Base-by-base conservation (phyloP, 92 coral and sea anemone genomes). In the Heliopora coerulea region DNA sequence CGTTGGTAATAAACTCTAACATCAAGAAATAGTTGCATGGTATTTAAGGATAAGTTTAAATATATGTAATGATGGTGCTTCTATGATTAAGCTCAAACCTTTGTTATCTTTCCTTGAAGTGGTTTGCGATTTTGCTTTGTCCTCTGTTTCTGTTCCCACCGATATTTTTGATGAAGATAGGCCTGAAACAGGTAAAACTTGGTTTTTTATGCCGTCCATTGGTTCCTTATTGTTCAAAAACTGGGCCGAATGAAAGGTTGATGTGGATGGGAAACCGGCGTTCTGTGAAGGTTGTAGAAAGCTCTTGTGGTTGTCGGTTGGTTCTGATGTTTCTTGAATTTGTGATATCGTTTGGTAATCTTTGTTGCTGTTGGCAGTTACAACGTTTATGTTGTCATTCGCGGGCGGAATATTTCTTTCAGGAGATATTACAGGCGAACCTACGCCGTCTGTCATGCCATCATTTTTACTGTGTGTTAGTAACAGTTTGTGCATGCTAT, bases 401-500 rank as follows among this genome's bases (percentile, higher is more conserved):
- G 42, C 11, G 11, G 42, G 42, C 11, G 42, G 11, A 4, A 37
- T 37, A 37, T 4, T 37, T 4, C 42, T 4, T 4, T 37, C 42
- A 4, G 4, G 6, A 37, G 42, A 37, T 37, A 37, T 37, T 37
- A 4, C 11, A 4, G 42, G 42, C 42, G 42, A 37, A 11, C 11
- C 42, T 37, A 37, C 42, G 42, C 11, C 42, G 11, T 37, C 6
- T 37, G 6, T 4, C 11, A 11, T 37, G 11, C 42, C 42, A 37
- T 4, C 42, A 37, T 11, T 37, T 11, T 37, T 37, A 37, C 42
- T 40, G 15, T 50, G 33, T 35, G 70, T 64, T 6, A 64, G 2
- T 64, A 25, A 40, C 23, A 34, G 70, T 21, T 64, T 50, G n/a
- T n/a, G n/a, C n/a, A n/a, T n/a, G n/a, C n/a, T n/a, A 24, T 24